Percentiles rank a stretch among this genome's conserved stretches.
Evolutionary conservation across 2,113 vertebrate species (phyloP).

Genomic region (Engraulis encrasicolus): DNA sequence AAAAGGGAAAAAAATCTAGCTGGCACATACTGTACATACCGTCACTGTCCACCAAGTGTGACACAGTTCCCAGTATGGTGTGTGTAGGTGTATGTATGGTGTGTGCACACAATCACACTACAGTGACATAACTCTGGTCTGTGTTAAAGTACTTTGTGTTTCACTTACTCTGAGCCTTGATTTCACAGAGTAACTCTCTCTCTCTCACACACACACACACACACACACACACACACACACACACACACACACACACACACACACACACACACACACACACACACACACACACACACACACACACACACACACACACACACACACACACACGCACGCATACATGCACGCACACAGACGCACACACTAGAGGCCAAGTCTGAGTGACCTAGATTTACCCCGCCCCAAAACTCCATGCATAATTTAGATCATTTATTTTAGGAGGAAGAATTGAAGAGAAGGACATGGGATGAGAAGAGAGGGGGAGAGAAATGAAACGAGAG

Average conservation of each 20-base stretch:
- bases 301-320: too few species aligned
- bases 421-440: constrained; percentile 23
- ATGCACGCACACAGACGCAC: neutral
- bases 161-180: neutral
- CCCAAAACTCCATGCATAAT: constrained; percentile 34
- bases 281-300: neutral
- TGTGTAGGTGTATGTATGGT: too few species aligned
- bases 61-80: too few species aligned
- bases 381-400: constrained; percentile 40
- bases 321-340: neutral
- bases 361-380: constrained; percentile 32
- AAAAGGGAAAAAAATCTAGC: too few species aligned
- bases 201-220: neutral
- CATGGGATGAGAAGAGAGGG: neutral
- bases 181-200: neutral
- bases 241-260: neutral
- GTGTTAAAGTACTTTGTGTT: neutral
- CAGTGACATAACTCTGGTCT: too few species aligned
- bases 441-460: neutral
- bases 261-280: constrained; percentile 10
- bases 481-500: neutral
- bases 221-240: neutral
- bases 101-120: too few species aligned
- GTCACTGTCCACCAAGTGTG: too few species aligned
- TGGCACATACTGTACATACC: too few species aligned